Percentiles rank a stretch among this genome's conserved stretches.
Conservation (phyloP, 2,888 invertebrate species). For the Taphrorychus bicolor region DNA sequence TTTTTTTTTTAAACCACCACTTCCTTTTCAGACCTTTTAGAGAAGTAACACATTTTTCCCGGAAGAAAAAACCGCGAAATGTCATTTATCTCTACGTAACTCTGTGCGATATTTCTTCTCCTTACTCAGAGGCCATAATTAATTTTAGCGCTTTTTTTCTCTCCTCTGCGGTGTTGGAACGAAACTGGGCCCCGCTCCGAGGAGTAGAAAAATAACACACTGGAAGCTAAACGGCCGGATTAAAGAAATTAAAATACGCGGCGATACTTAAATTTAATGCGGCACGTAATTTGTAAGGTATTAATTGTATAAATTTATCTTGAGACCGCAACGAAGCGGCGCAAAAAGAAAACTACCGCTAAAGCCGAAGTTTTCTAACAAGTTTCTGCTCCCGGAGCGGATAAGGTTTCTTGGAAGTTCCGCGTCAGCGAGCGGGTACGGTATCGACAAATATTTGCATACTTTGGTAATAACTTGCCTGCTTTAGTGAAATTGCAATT, state of each 20-base stretch:
- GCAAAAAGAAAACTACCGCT: slow-evolving; percentile 14
- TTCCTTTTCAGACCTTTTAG: background rate
- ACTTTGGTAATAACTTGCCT: slow-evolving; percentile 18
- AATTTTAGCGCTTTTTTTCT: slow-evolving; percentile 34
- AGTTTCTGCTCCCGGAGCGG: slow-evolving; percentile 10
- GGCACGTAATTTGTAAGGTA: slow-evolving; percentile 30
- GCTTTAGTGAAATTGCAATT: slow-evolving; percentile 14
- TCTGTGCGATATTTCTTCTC: slow-evolving; percentile 28
- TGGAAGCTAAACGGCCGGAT: slow-evolving; percentile 27
- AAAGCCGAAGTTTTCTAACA: slow-evolving; percentile 19
- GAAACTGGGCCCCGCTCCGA: slow-evolving; percentile 17
- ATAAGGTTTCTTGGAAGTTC: slow-evolving; percentile 24
- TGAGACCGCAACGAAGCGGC: slow-evolving; percentile 16
- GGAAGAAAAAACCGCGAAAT: slow-evolving; percentile 19
- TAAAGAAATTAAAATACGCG: slow-evolving; percentile 32
- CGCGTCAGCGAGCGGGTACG: slow-evolving; percentile 16
- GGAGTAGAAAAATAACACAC: slow-evolving; percentile 33
- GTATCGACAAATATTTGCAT: slow-evolving; percentile 28
- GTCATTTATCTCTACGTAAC: slow-evolving; percentile 27
- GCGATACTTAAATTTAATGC: slow-evolving; percentile 32
- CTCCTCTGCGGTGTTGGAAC: slow-evolving; percentile 20
- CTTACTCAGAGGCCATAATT: slow-evolving; percentile 28
- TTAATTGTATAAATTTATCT: slow-evolving; percentile 33
- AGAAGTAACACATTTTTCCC: background rate
- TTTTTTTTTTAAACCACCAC: background rate